Percentiles rank a stretch among this genome's conserved stretches.
phyloP scores from a whole-genome alignment of 2,888 invertebrate genomes.

The Drosophila monieri region DNA sequence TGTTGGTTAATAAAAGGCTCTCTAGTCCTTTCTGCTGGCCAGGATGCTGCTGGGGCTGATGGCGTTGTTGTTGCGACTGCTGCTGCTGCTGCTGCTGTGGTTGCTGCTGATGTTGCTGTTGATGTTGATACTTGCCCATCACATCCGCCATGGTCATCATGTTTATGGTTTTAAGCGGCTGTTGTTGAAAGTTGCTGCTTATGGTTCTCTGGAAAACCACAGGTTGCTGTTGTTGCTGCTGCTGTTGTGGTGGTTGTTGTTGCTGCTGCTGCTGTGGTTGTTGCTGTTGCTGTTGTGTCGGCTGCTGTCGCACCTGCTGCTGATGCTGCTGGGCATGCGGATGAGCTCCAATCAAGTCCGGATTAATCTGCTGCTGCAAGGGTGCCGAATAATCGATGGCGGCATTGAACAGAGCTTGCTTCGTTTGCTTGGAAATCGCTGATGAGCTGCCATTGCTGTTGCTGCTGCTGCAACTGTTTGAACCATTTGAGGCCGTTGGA shows the following conservation, averaged over 20 bases:
- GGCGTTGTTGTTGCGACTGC: constrained; percentile 19
- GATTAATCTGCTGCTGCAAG: constrained; percentile 81
- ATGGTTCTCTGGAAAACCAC: constrained; percentile 36
- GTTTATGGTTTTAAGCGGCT: constrained; percentile 50
- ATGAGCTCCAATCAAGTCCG: constrained; percentile 80
- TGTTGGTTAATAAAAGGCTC: constrained; percentile 61
- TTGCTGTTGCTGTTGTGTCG: constrained; percentile 35
- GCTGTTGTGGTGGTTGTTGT: constrained; percentile 43
- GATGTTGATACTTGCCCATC: constrained; percentile 66
- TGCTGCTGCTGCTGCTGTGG: constrained; percentile 32
- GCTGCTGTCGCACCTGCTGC: constrained; percentile 66
- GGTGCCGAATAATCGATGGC: constrained; percentile 82
- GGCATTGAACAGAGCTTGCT: constrained; percentile 79
- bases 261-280: constrained; percentile 42
- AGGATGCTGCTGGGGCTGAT: constrained; percentile 40
- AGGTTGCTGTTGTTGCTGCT: constrained; percentile 47
- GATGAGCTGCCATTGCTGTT: constrained; percentile 7
- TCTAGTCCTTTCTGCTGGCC: constrained; percentile 42
- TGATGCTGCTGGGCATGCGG: constrained; percentile 80
- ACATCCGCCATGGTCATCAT: constrained; percentile 69
- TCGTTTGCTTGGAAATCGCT: constrained; percentile 36
- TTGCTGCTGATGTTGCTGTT: constrained; percentile 35
- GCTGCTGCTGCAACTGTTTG: constrained; percentile 7
- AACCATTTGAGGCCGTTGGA: constrained; percentile 60
- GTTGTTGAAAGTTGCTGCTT: constrained; percentile 54